Percentiles rank a stretch among this genome's conserved stretches.
Conservation (phyloP, 2,113 vertebrate species). For the Amazona guildingii region DNA sequence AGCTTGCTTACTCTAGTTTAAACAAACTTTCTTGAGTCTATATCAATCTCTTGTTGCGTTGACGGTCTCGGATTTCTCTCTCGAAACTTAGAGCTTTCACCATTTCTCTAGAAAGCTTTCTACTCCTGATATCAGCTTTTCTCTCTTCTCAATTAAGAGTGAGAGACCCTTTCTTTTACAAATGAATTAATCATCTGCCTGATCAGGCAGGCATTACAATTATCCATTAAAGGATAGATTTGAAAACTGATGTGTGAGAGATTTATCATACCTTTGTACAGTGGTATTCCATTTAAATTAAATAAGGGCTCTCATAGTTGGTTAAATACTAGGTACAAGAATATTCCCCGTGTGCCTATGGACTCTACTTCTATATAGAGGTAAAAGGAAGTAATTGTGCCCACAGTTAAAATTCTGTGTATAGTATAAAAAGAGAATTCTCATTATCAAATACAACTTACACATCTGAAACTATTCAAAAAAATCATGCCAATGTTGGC, state of each 20-base stretch:
- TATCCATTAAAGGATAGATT: background rate
- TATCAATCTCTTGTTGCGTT: background rate
- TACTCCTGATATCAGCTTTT: background rate
- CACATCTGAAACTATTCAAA: background rate
- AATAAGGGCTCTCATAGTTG: background rate
- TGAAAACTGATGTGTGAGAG: background rate
- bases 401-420: background rate
- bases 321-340: background rate
- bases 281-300: background rate
- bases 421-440: background rate
- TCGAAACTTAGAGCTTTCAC: background rate
- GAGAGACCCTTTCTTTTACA: accelerated
- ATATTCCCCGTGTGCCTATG: background rate
- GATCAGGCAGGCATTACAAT: background rate
- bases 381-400: background rate
- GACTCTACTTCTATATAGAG: background rate
- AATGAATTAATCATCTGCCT: background rate
- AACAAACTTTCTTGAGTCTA: background rate
- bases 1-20: background rate
- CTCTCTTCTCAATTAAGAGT: background rate
- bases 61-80: background rate
- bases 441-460: background rate
- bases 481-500: background rate
- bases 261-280: background rate
- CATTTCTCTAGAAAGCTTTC: background rate